These are phyloP conservation scores for Lepus americanus DNA, from an alignment of 2,113 vertebrate species.

Conservation along the genomic window DNA sequence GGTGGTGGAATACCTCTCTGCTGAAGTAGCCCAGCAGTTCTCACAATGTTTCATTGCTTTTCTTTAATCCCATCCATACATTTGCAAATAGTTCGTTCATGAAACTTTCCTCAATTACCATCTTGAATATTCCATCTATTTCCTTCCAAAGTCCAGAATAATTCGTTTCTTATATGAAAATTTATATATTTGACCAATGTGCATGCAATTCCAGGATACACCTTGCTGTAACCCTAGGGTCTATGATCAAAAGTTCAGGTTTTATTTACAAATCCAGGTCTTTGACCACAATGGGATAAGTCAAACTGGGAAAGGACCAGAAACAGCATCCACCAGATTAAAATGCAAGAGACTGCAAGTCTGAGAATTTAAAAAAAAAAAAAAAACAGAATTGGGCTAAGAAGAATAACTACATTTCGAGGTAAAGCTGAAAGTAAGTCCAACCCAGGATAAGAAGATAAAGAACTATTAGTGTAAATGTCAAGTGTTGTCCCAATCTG, in stretches of 20 bases:
- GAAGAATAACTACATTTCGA: not conserved
- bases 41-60: slow-evolving; percentile 22
- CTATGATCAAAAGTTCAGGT: not conserved
- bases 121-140: slow-evolving; percentile 30
- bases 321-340: not conserved
- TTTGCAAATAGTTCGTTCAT: slow-evolving; percentile 2
- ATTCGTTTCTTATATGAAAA: slow-evolving; percentile 43
- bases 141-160: slow-evolving; percentile 30
- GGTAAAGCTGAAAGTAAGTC: not conserved
- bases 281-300: not conserved
- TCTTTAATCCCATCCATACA: not conserved
- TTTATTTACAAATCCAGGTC: not conserved
- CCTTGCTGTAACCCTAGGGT: not conserved
- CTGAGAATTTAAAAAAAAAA: not conserved
- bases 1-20: not conserved
- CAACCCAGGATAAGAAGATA: not conserved
- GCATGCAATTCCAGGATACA: not conserved
- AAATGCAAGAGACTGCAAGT: not conserved
- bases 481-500: not conserved
- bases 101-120: slow-evolving; percentile 2
- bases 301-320: not conserved
- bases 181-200: not conserved
- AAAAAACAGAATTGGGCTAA: not conserved
- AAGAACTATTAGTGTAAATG: not conserved
- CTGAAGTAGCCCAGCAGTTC: not conserved